phyloP scores from a whole-genome alignment of 2,113 vertebrate genomes.

The Channa argus region DNA sequence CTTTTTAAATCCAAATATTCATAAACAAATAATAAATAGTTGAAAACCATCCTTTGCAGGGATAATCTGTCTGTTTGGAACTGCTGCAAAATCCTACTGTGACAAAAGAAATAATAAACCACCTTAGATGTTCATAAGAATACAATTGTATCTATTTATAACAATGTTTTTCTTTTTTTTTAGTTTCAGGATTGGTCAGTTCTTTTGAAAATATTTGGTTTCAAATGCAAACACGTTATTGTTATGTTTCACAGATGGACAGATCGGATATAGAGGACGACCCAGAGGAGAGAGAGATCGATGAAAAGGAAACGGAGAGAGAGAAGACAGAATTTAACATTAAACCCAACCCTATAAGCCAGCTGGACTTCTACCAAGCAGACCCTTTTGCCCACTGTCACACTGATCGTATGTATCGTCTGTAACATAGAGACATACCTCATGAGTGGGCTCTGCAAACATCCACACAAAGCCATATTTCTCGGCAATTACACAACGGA shows the following conservation, averaged over 20 bases:
- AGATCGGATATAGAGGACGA: constrained; percentile 66
- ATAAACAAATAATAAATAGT: too few species aligned
- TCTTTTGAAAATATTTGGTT: neutral
- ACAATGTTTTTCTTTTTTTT: too few species aligned
- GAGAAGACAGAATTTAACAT: constrained; percentile 9
- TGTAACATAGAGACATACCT: too few species aligned
- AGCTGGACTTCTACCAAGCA: constrained; percentile 93
- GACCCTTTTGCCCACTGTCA: constrained; percentile 88
- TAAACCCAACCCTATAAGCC: constrained; percentile 76
- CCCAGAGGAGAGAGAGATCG: constrained; percentile 47
- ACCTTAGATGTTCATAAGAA: too few species aligned
- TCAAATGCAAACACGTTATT: neutral
- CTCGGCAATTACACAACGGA: neutral
- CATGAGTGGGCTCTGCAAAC: neutral
- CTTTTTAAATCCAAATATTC: too few species aligned
- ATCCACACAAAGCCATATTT: neutral
- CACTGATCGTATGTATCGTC: constrained; percentile 62
- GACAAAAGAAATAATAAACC: too few species aligned
- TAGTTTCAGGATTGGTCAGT: neutral
- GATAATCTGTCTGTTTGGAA: too few species aligned
- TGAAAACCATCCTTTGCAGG: too few species aligned
- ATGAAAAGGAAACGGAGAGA: neutral
- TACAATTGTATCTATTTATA: too few species aligned
- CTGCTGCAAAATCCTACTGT: too few species aligned
- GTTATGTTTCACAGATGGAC: constrained; percentile 59